Conservation (phyloP, 2,888 invertebrate species). For the Chymomyza caudatula region DNA sequence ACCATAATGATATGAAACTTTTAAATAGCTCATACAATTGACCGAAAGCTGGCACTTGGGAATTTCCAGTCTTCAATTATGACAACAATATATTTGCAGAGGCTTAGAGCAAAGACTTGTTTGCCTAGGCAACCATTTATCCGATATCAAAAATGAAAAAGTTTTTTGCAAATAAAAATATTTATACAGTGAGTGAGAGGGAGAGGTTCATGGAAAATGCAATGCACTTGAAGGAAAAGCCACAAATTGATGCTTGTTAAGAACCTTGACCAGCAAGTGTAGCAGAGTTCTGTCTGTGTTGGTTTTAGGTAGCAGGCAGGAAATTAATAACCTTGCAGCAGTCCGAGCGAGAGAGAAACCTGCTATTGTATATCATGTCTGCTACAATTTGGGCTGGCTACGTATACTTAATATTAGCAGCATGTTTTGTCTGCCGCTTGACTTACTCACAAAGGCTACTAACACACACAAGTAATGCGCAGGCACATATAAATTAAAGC, state of each 20-base stretch:
- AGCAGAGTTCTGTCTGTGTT: not conserved
- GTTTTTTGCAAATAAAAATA: not conserved
- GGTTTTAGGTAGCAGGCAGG: slow-evolving; percentile 1
- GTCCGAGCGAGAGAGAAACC: not conserved
- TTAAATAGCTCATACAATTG: not conserved
- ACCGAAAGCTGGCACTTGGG: not conserved
- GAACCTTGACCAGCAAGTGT: not conserved
- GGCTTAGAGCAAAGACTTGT: not conserved
- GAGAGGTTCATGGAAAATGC: not conserved
- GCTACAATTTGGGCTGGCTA: not conserved
- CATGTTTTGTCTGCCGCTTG: not conserved
- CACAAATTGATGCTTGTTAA: not conserved
- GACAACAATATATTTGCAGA: not conserved
- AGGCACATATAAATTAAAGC: slow-evolving; percentile 51
- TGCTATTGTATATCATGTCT: not conserved
- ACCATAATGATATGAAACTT: too few species aligned
- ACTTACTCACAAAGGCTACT: not conserved
- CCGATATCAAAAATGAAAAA: not conserved
- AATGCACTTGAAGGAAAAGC: not conserved
- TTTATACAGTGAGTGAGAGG: not conserved
- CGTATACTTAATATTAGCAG: not conserved
- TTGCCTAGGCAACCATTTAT: not conserved
- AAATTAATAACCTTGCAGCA: slow-evolving; percentile 19
- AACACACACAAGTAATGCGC: slow-evolving; percentile 46
- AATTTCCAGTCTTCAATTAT: not conserved